These are phyloP conservation scores for Rhincodon typus DNA, from an alignment of 2,797 vertebrate species.

Conservation along the genomic window DNA sequence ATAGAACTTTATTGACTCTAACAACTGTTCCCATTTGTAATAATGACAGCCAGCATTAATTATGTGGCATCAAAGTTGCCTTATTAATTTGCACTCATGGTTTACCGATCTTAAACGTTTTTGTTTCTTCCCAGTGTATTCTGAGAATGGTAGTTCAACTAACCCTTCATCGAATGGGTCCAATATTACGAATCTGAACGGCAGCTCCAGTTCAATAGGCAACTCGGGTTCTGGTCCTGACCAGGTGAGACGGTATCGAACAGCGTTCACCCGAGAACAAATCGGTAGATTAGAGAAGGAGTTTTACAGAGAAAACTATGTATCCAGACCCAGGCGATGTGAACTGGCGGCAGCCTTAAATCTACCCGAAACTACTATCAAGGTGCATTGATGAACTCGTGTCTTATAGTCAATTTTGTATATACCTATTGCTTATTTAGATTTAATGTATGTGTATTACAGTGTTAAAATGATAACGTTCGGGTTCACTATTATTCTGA, in stretches of 20 bases:
- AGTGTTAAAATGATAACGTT: neutral
- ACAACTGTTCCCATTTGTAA: constrained; percentile 50
- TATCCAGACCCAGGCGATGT: constrained; percentile 89
- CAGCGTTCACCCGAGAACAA: constrained; percentile 74
- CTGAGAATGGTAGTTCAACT: constrained; percentile 69
- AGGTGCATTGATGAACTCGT: constrained; percentile 61
- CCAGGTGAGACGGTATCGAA: constrained; percentile 80
- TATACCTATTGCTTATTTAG: constrained; percentile 28
- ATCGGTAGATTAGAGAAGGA: constrained; percentile 75
- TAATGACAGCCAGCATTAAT: constrained; percentile 52
- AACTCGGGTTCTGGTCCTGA: constrained; percentile 74
- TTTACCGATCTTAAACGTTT: constrained; percentile 23
- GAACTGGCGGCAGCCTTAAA: constrained; percentile 92
- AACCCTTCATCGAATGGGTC: constrained; percentile 55
- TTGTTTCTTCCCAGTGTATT: constrained; percentile 62
- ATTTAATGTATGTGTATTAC: neutral
- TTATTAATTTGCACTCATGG: constrained; percentile 35
- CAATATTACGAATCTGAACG: constrained; percentile 61
- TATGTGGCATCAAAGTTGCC: constrained; percentile 28
- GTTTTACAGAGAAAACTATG: constrained; percentile 80
- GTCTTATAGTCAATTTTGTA: neutral
- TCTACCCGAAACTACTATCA: constrained; percentile 95
- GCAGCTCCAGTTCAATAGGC: constrained; percentile 65
- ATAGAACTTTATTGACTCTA: constrained; percentile 51
- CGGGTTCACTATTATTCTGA: neutral